Evolutionary conservation across 2,113 vertebrate genomes (phyloP), one percentile per base, ranked within the genome.

Genomic region (Emydura subglobosa): DNA sequence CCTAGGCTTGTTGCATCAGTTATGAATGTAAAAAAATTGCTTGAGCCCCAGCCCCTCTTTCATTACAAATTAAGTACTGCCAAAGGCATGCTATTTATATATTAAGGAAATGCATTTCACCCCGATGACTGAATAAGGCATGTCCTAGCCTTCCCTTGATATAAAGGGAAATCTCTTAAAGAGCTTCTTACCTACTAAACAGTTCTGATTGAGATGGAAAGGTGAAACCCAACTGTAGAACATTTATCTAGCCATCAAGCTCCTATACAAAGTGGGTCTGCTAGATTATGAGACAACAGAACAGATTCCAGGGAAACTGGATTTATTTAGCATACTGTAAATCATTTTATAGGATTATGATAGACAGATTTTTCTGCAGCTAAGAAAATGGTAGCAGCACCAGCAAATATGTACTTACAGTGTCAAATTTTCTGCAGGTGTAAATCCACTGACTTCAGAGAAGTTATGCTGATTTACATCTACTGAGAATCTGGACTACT

Each of bases 1-100:
- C 50, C 14, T 11, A 51, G 11, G 4, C 50, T 51, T 51, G 50
- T 9, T 51, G 50, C 50, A 51, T 51, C 50, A 51, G 13, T 51
- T 11, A 11, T 51, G 50, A 51, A 51, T 51, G 50, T 13, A 51
- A 51, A 51, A 14, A 51, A 51, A 51, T 51, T 51, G 7, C 50
- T 51, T 51, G 50, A 51, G 50, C 10, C 50, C 50, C 50, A 51
- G 50, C 50, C 6, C 14, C 50, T 51, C 50, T 51, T 51, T 51
- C 50, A 51, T 51, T 51, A 51, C 3, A 51, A 51, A 51, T 51
- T 51, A 51, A 51, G 50, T 14, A 51, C 50, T 14, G 13, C 50
- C 50, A 51, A 51, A 51, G 50, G 13, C 16, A 42, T 0, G 0
- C 8, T 76, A 7, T 57, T 80, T 42, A 53, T 9, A 29, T 17